phyloP scores from a whole-genome alignment of 1,140 invertebrate genomes.

The Drosophila subobscura region DNA sequence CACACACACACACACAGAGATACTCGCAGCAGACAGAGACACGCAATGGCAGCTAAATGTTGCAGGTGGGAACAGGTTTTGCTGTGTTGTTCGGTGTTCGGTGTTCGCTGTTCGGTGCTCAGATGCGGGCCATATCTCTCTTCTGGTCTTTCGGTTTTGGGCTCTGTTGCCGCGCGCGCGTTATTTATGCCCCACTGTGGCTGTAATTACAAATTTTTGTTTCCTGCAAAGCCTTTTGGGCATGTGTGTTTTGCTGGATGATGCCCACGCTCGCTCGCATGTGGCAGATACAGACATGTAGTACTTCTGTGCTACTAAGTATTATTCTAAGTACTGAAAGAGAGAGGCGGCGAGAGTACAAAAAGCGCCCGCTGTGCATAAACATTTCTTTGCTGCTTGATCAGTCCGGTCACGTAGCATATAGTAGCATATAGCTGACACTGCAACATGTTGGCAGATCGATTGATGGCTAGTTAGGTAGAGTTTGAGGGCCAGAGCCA shows the following conservation, averaged over 20 bases:
- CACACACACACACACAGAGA: not conserved
- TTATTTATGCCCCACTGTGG: slow-evolving; percentile 79
- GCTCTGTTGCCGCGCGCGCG: slow-evolving; percentile 31
- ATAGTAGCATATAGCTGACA: not conserved
- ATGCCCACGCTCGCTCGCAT: slow-evolving; percentile 52
- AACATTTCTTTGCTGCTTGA: slow-evolving; percentile 13
- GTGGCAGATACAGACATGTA: not conserved
- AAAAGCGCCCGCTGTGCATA: slow-evolving; percentile 36
- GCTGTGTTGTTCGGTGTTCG: slow-evolving; percentile 11
- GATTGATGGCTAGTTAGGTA: slow-evolving; percentile 27
- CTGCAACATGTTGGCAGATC: slow-evolving; percentile 68
- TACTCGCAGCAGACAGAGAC: slow-evolving; percentile 27
- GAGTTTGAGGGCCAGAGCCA: slow-evolving; percentile 23
- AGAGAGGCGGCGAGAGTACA: not conserved
- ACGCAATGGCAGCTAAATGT: slow-evolving; percentile 43
- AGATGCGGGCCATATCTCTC: slow-evolving; percentile 77
- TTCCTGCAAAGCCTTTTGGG: slow-evolving; percentile 35
- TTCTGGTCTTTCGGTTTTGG: slow-evolving; percentile 50
- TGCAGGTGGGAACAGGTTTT: slow-evolving; percentile 81
- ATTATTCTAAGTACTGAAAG: too few relatives aligned
- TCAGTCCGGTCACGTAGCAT: slow-evolving; percentile 65
- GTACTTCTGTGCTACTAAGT: too few relatives aligned
- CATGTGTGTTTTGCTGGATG: slow-evolving; percentile 16
- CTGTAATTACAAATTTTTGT: slow-evolving; percentile 68
- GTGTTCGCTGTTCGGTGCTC: slow-evolving; percentile 36